These are phyloP conservation scores for Scophthalmus maximus DNA, from an alignment of 2,113 vertebrate species.

Conservation along the genomic window DNA sequence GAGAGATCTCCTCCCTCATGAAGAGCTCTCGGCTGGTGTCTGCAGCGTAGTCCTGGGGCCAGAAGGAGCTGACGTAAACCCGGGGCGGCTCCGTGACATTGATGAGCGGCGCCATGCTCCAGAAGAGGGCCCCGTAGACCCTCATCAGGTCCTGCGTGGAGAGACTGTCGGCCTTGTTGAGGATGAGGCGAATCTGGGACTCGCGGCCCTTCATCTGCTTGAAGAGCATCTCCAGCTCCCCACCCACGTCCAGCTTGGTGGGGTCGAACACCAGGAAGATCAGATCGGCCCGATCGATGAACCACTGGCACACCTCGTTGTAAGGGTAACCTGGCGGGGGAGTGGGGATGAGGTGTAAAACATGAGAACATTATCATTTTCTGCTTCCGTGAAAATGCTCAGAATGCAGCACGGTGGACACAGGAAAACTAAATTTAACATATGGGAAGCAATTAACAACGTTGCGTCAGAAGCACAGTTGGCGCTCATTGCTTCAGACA, in stretches of 20 bases:
- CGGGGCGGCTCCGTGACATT: conserved; percentile 96
- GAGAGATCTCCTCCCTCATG: conserved; percentile 94
- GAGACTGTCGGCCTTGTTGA: conserved; percentile 97
- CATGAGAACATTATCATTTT: too few species aligned
- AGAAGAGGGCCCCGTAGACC: conserved; percentile 96
- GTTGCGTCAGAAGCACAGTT: neutral
- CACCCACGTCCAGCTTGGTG: conserved; percentile 95
- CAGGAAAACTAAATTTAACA: neutral
- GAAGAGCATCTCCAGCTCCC: conserved; percentile 96
- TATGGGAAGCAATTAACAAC: neutral
- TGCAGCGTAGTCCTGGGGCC: conserved; percentile 90
- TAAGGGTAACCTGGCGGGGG: conserved; percentile 92
- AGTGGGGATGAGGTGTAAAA: neutral
- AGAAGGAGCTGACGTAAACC: conserved; percentile 98
- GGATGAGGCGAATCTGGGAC: conserved; percentile 97
- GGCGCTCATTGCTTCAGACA: neutral
- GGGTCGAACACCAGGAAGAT: conserved; percentile 99
- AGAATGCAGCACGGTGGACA: too few species aligned
- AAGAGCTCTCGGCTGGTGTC: conserved; percentile 93
- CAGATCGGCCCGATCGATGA: conserved; percentile 96
- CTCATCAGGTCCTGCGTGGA: conserved; percentile 96
- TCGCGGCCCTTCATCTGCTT: conserved; percentile 95
- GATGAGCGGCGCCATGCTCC: conserved; percentile 97
- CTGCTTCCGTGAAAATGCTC: too few species aligned
- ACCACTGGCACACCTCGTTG: conserved; percentile 99